Conservation (phyloP, 2,797 vertebrate species). For the Syndactyla subalaris region DNA sequence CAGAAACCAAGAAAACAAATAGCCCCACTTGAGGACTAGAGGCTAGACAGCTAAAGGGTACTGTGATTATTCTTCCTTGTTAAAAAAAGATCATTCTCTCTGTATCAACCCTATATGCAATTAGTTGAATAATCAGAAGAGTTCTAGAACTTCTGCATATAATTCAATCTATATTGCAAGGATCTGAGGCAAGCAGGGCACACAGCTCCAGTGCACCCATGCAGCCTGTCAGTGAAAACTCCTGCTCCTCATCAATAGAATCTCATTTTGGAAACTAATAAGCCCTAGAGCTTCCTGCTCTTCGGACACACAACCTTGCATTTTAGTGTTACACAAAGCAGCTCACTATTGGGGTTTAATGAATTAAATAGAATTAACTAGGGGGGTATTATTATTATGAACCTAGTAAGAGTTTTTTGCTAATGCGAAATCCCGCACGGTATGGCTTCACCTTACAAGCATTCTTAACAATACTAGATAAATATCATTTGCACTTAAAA, state of each 20-base stretch:
- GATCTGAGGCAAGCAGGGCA: neutral
- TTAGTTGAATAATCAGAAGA: neutral
- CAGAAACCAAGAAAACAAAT: neutral
- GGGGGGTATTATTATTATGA: neutral
- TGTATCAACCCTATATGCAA: neutral
- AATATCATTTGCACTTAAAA: constrained; percentile 59
- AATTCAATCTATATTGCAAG: neutral
- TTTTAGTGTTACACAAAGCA: neutral
- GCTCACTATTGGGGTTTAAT: neutral
- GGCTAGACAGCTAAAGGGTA: neutral
- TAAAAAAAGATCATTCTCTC: neutral
- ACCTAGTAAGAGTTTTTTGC: neutral
- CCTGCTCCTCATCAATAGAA: neutral
- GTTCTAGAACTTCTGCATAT: neutral
- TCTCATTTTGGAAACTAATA: neutral
- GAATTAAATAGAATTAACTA: constrained; percentile 2
- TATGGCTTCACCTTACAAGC: constrained; percentile 56
- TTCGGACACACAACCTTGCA: neutral
- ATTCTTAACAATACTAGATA: constrained; percentile 45
- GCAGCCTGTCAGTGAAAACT: neutral
- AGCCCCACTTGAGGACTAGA: neutral
- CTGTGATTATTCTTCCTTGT: neutral
- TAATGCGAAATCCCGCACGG: neutral
- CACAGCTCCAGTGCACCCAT: neutral
- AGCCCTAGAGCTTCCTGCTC: neutral